Evolutionary conservation across 2,797 vertebrate species (phyloP).

Genomic region (Hypotaenidia philippensis): DNA sequence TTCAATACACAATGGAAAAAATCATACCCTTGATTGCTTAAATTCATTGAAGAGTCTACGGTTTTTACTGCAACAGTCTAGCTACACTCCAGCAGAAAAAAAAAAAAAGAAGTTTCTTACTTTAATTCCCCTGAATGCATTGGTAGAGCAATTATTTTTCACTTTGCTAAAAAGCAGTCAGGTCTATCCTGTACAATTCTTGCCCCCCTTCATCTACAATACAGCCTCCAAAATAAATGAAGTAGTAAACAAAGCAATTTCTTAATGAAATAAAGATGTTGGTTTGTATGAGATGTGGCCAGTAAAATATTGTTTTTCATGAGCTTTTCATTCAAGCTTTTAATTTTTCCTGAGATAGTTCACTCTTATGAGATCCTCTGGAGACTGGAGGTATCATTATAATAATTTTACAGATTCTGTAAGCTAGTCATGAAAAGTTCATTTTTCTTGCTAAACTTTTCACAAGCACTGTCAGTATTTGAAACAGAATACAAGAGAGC

Average conservation of each 20-base stretch:
- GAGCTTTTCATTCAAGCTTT: neutral
- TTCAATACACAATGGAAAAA: neutral
- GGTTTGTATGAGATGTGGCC: neutral
- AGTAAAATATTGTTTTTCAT: neutral
- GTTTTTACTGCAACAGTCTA: neutral
- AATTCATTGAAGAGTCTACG: neutral
- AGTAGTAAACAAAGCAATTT: neutral
- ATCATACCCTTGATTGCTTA: neutral
- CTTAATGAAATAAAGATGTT: neutral
- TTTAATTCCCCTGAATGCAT: neutral
- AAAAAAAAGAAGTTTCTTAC: neutral
- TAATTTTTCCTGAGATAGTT: neutral
- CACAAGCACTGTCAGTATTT: neutral
- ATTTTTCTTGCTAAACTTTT: neutral
- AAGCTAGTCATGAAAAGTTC: neutral
- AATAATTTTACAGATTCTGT: neutral
- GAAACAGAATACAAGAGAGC: neutral
- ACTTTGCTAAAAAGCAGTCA: neutral
- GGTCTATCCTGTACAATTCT: neutral
- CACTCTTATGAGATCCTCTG: neutral
- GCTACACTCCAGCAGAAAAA: neutral
- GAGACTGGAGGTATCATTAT: neutral
- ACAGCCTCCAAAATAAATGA: neutral
- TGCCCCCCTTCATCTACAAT: neutral
- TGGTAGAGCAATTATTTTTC: neutral